phyloP scores from a whole-genome alignment of 2,113 vertebrate species.

The Ahaetulla prasina region DNA sequence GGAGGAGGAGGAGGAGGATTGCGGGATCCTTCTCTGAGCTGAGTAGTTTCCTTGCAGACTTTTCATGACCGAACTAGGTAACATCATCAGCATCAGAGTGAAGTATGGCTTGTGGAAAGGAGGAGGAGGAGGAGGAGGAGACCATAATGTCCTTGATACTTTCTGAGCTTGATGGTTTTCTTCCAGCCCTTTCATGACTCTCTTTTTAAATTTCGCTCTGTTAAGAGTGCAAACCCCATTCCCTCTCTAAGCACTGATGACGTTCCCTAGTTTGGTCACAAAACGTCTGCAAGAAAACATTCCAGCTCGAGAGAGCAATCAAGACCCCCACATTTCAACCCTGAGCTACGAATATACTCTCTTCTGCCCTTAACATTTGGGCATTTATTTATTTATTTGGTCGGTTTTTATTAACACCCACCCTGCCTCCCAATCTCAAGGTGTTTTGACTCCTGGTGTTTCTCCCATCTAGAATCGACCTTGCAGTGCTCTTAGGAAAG shows the following conservation, averaged over 20 bases:
- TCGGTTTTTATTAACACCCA: too few relatives aligned
- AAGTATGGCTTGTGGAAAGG: too few relatives aligned
- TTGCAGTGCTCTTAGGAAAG: constrained; percentile 94
- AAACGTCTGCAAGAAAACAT: neutral
- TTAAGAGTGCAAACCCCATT: neutral
- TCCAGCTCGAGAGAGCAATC: neutral
- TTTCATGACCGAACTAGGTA: neutral
- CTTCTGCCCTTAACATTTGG: too few relatives aligned
- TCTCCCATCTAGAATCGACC: constrained; percentile 79
- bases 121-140: too few relatives aligned
- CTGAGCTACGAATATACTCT: too few relatives aligned
- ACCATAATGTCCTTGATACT: too few relatives aligned
- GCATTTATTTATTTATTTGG: too few relatives aligned
- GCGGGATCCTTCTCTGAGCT: neutral
- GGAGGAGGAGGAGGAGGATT: neutral
- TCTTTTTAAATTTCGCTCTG: neutral
- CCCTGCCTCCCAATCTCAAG: neutral
- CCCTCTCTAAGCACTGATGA: neutral
- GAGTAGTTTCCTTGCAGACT: neutral
- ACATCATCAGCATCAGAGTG: too few relatives aligned
- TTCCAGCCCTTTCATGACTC: neutral
- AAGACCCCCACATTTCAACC: too few relatives aligned
- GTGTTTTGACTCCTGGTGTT: neutral
- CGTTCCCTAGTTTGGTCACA: neutral
- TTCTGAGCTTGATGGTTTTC: neutral